Conservation (phyloP, 2,797 vertebrate species). For the Xiphophorus birchmanni region DNA sequence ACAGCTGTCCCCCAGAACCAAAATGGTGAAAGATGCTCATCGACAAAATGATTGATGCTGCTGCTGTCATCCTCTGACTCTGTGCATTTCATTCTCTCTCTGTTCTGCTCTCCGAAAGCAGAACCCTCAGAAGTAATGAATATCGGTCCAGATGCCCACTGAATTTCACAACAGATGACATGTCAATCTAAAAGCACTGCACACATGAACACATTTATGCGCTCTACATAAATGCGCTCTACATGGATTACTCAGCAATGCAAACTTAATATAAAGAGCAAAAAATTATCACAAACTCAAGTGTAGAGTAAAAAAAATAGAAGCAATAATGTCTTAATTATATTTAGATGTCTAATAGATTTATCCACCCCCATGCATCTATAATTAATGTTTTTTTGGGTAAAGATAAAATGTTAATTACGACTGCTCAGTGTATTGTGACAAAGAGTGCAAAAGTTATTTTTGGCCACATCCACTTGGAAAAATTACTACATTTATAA, state of each 20-base stretch:
- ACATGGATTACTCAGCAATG: conserved; percentile 13
- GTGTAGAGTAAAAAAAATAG: neutral
- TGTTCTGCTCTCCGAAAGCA: conserved; percentile 42
- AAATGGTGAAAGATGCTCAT: conserved; percentile 60
- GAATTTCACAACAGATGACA: conserved; percentile 64
- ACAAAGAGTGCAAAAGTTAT: neutral
- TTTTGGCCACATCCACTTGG: neutral
- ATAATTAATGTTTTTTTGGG: neutral
- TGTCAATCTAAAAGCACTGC: conserved; percentile 39
- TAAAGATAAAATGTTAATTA: neutral
- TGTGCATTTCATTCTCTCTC: conserved; percentile 14
- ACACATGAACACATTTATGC: conserved; percentile 17
- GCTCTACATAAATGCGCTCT: conserved; percentile 5
- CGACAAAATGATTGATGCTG: conserved; percentile 75
- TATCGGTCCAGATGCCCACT: conserved; percentile 67
- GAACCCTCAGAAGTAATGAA: conserved; percentile 66
- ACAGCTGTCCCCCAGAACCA: conserved; percentile 64
- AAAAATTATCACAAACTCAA: conserved; percentile 8
- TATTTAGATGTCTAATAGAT: neutral
- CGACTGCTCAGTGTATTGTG: neutral
- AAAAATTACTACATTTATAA: neutral
- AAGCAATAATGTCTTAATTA: conserved; percentile 1
- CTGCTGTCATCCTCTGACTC: conserved; percentile 63
- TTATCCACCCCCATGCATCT: neutral
- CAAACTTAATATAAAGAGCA: conserved; percentile 20